Conservation (phyloP, 1,140 invertebrate genomes). For the Drosophila malerkotliana region DNA sequence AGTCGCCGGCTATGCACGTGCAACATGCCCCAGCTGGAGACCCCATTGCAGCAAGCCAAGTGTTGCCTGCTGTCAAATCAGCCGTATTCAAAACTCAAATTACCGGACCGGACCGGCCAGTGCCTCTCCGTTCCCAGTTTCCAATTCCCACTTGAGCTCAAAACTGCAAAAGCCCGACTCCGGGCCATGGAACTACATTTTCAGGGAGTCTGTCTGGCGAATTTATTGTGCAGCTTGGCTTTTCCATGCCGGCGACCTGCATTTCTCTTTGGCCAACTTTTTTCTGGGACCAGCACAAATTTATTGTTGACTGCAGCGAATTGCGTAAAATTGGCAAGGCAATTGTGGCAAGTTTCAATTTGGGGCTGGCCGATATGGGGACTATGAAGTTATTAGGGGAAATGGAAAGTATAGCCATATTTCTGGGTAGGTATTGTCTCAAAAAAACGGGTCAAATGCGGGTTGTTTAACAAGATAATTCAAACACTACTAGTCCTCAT, state of each 20-base stretch:
- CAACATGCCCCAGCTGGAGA: conserved; percentile 66
- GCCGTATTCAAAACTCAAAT: conserved; percentile 79
- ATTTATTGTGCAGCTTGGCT: conserved; percentile 68
- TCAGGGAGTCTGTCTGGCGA: conserved; percentile 47
- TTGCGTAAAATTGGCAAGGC: conserved; percentile 75
- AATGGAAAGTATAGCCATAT: conserved; percentile 41
- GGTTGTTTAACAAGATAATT: background rate
- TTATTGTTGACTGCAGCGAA: conserved; percentile 80
- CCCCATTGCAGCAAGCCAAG: conserved; percentile 33
- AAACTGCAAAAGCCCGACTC: conserved; percentile 52
- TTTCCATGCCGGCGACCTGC: conserved; percentile 58
- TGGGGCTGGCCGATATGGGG: conserved; percentile 23
- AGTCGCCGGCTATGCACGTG: conserved; percentile 60
- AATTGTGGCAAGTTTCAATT: conserved; percentile 79
- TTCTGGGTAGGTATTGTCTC: background rate
- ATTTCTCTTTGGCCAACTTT: conserved; percentile 62
- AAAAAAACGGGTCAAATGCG: background rate
- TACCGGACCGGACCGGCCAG: conserved; percentile 63
- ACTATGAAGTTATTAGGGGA: conserved; percentile 68
- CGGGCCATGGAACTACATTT: conserved; percentile 59
- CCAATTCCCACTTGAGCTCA: conserved; percentile 28
- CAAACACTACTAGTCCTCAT: no score
- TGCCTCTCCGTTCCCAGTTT: conserved; percentile 21
- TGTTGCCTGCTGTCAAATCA: conserved; percentile 78
- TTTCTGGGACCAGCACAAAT: conserved; percentile 62